Evolutionary conservation across 2,113 vertebrate species (phyloP).

Genomic region (Petromus typicus): DNA sequence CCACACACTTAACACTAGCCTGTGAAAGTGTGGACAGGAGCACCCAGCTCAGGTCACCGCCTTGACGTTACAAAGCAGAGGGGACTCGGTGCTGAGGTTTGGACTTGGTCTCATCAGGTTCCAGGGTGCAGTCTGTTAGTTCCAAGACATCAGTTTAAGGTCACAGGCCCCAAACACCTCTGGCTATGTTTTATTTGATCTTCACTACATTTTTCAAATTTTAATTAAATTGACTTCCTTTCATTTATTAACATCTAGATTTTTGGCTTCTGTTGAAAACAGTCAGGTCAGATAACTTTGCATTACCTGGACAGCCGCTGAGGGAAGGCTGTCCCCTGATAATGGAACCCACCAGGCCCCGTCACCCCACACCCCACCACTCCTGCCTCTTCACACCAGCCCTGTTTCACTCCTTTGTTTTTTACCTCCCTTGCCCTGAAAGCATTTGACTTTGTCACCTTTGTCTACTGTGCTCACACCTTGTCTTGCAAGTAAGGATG

Average conservation of each 20-base stretch:
- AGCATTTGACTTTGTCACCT: not conserved
- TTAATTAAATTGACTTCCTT: not conserved
- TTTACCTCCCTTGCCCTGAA: not conserved
- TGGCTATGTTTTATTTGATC: not conserved
- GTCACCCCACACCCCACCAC: too few species aligned
- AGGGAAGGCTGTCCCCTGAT: not conserved
- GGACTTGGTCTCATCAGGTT: not conserved
- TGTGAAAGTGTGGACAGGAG: not conserved
- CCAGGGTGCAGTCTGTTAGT: not conserved
- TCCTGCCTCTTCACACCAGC: not conserved
- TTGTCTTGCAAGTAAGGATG: not conserved
- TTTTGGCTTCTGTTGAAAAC: not conserved
- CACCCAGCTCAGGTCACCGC: not conserved
- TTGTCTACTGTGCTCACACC: not conserved
- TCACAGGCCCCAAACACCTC: not conserved
- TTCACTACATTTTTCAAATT: not conserved
- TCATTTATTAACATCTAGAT: not conserved
- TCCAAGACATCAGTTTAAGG: not conserved
- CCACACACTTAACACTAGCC: fast-evolving
- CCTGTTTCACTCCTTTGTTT: not conserved
- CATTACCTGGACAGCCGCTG: not conserved
- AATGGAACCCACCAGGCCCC: too few species aligned
- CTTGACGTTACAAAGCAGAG: not conserved
- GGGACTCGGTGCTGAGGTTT: not conserved
- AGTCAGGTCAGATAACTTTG: not conserved